These are phyloP conservation scores for Gorsachius goisagi DNA, from an alignment of 2,113 vertebrate species.

Conservation along the genomic window DNA sequence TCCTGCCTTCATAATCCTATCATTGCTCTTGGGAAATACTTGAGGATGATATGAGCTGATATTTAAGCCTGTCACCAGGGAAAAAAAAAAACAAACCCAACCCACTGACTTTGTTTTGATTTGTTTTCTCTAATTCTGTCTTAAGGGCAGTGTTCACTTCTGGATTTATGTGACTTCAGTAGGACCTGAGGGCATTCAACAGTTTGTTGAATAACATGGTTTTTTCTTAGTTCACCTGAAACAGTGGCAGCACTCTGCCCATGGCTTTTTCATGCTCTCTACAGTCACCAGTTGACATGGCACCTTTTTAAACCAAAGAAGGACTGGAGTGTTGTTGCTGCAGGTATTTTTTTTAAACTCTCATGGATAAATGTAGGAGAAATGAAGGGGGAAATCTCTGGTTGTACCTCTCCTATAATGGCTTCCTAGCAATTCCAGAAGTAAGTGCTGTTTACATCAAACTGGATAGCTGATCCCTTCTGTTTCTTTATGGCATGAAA, in stretches of 20 bases:
- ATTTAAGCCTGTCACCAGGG: neutral
- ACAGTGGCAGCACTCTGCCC: neutral
- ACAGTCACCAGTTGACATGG: neutral
- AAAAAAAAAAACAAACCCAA: neutral
- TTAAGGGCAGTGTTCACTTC: neutral
- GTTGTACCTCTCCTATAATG: neutral
- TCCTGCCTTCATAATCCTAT: neutral
- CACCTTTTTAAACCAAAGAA: neutral
- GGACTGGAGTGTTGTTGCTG: neutral
- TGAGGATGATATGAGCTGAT: neutral
- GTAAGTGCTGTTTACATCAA: neutral
- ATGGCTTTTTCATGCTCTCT: neutral
- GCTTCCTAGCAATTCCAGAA: neutral
- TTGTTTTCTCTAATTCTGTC: neutral
- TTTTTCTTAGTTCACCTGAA: neutral
- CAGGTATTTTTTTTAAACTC: neutral
- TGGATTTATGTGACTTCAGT: neutral
- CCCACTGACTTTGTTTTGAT: neutral
- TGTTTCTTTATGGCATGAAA: neutral
- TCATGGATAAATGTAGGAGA: neutral
- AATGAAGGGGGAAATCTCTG: neutral
- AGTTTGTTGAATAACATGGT: neutral
- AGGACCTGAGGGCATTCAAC: neutral
- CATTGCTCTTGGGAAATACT: neutral
- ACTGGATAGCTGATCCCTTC: neutral